Evolutionary conservation across 30 jellyfish, hydroid and myxozoan genomes (phyloP).

Genomic region (Chrysaora quinquecirrha): DNA sequence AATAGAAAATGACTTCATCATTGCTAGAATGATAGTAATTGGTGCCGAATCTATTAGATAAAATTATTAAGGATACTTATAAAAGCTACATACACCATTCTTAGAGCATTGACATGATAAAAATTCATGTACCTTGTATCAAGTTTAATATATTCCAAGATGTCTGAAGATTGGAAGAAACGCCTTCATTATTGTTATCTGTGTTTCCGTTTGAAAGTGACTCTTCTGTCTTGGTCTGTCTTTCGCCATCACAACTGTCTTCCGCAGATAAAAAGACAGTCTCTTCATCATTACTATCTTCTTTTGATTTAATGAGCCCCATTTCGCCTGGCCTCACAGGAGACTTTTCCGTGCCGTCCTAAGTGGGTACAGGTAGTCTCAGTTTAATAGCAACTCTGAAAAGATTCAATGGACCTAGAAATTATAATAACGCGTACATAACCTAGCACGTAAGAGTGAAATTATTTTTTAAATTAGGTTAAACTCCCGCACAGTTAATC

Average conservation of each 20-base stretch:
- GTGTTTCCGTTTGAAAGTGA: too few relatives aligned
- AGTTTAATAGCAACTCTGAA: too few relatives aligned
- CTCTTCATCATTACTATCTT: slow-evolving; percentile 2
- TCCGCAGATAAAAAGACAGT: too few relatives aligned
- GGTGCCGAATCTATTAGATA: too few relatives aligned
- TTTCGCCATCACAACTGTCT: background rate
- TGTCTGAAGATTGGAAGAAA: slow-evolving; percentile 65
- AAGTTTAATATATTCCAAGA: slow-evolving; percentile 68
- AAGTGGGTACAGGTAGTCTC: too few relatives aligned
- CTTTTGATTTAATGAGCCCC: background rate
- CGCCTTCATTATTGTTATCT: slow-evolving; percentile 7
- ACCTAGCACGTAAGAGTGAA: background rate
- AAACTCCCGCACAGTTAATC: background rate
- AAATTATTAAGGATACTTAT: too few relatives aligned
- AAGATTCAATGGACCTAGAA: background rate
- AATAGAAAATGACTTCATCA: too few relatives aligned
- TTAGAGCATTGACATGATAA: too few relatives aligned
- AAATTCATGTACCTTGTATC: slow-evolving; percentile 77
- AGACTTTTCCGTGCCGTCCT: background rate
- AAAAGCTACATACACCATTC: too few relatives aligned
- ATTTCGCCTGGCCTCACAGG: too few relatives aligned
- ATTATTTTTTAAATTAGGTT: too few relatives aligned
- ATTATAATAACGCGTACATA: background rate
- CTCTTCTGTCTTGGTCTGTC: background rate
- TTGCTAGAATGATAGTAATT: too few relatives aligned